Evolutionary conservation across 2,113 vertebrate species (phyloP), one percentile per base, ranked within the genome.

Genomic region (Ceyx melanurus): DNA sequence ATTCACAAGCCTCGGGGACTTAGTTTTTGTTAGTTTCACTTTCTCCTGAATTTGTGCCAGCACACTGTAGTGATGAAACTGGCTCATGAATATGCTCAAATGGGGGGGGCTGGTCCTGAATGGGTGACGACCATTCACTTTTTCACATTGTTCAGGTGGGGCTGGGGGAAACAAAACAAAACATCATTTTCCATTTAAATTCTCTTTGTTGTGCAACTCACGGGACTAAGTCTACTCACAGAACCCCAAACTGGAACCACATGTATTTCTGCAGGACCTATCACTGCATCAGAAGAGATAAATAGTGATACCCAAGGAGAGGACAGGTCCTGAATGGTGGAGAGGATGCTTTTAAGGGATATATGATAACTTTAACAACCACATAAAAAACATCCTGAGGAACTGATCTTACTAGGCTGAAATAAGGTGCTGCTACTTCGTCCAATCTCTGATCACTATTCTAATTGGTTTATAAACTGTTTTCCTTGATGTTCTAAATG

Each of bases 401-500:
- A 92, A 72, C 51, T 88, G 66, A 51, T 58, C 66, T 84, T 91
- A 68, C 37, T 37, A 93, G 40, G 31, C 51, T 92, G 70, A 91
- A 93, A 93, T 71, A 93, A 90, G 66, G 40, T 33, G 20, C 42
- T 74, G 25, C 56, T 74, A 22, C 56, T 17, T 92, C 25, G 46
- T 85, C 65, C 8, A 13, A 15, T 60, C 75, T 82, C 43, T 75
- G 29, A 73, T 48, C 43, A 82, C 68, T 76, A 10, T 46, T 88
- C 86, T 77, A 84, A 86, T 70, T 65, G 48, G 14, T 68, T 89
- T 89, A 71, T 77, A 74, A 80, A 77, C 60, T 88, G 53, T 89
- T 91, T 91, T 56, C 25, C 28, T 86, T 72, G 50, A 92, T 76
- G 56, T 40, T 77, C 68, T 81, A 86, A 92, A 88, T 65, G 14